These are phyloP conservation scores for Bubalus kerabau DNA, from an alignment of 2,113 vertebrate species.

Conservation along the genomic window DNA sequence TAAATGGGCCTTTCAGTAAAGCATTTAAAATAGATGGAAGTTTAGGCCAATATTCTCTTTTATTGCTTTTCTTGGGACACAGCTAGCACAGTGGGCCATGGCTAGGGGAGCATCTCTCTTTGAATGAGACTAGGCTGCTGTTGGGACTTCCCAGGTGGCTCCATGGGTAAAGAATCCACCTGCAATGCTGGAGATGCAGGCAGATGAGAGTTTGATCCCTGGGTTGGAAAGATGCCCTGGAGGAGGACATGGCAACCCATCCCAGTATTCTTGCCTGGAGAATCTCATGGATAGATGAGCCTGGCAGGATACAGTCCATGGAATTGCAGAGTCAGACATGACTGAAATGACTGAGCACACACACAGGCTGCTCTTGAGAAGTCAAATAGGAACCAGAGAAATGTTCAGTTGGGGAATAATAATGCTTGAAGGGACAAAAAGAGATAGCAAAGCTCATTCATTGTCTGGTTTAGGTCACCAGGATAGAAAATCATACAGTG, in stretches of 20 bases:
- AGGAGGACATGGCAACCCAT: background rate
- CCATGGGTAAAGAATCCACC: background rate
- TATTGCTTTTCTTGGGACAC: background rate
- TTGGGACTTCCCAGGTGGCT: background rate
- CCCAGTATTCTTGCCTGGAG: background rate
- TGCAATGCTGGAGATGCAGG: background rate
- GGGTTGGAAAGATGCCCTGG: background rate
- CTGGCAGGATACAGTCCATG: background rate
- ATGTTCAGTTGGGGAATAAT: background rate
- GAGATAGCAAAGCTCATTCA: background rate
- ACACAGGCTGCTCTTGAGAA: background rate
- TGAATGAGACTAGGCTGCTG: background rate
- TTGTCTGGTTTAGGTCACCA: background rate
- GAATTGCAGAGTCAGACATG: background rate
- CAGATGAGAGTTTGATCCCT: background rate
- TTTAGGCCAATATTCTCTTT: background rate
- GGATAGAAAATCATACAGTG: background rate
- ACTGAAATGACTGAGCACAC: background rate
- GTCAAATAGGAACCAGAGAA: background rate
- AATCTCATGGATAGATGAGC: background rate
- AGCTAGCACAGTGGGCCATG: background rate
- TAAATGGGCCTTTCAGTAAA: background rate
- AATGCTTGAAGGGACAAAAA: background rate
- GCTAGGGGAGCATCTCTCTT: background rate
- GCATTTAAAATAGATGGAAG: background rate